Conservation (phyloP, 2,797 vertebrate genomes). For the Urophycis tenuis region DNA sequence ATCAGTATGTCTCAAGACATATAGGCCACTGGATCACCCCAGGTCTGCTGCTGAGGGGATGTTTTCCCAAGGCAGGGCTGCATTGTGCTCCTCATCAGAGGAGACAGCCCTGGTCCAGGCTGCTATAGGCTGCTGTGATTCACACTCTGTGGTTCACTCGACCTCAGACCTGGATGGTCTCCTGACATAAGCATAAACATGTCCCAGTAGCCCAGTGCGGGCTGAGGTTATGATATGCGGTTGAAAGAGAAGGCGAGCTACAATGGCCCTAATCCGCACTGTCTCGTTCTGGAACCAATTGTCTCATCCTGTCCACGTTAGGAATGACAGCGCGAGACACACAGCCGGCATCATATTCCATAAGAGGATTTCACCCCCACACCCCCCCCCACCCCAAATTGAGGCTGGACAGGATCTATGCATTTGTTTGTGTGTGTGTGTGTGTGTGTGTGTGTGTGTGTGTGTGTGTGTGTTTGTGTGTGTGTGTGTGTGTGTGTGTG, state of each 20-base stretch:
- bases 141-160: no score
- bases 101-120: neutral
- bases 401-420: constrained; percentile 3
- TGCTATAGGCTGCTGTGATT: neutral
- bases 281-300: constrained; percentile 26
- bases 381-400: neutral
- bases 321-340: constrained; percentile 40
- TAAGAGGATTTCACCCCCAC: constrained; percentile 33
- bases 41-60: constrained; percentile 14
- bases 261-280: constrained; percentile 35
- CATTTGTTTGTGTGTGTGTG: constrained; percentile 11
- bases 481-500: neutral
- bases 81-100: neutral
- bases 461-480: neutral
- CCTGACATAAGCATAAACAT: no score
- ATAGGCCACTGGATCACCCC: constrained; percentile 35
- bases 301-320: neutral
- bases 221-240: constrained; percentile 11
- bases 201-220: neutral
- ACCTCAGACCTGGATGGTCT: no score
- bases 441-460: constrained; percentile 10
- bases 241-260: constrained; percentile 32
- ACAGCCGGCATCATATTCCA: constrained; percentile 11
- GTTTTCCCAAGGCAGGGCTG: neutral
- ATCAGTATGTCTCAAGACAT: neutral